A percentile compares a stretch with the other conserved stretches of the same genome.
Evolutionary conservation across 2,113 vertebrate genomes (phyloP).

Genomic region (Pelobates fuscus): DNA sequence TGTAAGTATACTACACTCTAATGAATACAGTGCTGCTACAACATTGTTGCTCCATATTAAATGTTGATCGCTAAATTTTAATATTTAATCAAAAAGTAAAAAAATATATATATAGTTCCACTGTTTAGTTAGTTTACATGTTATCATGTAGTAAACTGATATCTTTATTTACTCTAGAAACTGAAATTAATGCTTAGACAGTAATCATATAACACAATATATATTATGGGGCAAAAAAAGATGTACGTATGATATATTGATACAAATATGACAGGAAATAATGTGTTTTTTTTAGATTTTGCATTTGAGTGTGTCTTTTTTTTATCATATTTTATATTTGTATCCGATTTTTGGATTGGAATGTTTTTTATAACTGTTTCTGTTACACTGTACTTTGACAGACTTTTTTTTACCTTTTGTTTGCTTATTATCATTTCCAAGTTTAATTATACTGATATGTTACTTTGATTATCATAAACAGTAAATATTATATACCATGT

Average conservation of each 20-base stretch:
- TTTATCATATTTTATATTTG: background rate
- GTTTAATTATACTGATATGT: background rate
- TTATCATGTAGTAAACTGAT: conserved; percentile 2
- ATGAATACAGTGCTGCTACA: too few species aligned
- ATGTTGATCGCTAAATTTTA: too few species aligned
- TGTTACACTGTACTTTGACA: background rate
- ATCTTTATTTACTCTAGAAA: conserved; percentile 16
- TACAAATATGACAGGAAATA: conserved; percentile 9
- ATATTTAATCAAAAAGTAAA: too few species aligned
- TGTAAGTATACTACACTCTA: too few species aligned
- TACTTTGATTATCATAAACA: background rate
- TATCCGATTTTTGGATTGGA: background rate
- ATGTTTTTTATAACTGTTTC: background rate
- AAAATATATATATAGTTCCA: conserved; percentile 1
- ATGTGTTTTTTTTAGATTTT: conserved; percentile 9
- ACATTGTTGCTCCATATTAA: too few species aligned
- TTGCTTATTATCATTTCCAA: too few species aligned
- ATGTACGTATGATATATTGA: background rate
- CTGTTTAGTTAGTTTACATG: conserved; percentile 15
- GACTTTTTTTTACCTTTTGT: background rate
- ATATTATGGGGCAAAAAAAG: background rate
- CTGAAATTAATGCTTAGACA: too few species aligned
- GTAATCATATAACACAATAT: too few species aligned
- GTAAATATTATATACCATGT: background rate
- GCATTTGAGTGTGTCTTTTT: background rate